phyloP scores from a whole-genome alignment of 2,888 invertebrate genomes.

The Parelbella ahira region DNA sequence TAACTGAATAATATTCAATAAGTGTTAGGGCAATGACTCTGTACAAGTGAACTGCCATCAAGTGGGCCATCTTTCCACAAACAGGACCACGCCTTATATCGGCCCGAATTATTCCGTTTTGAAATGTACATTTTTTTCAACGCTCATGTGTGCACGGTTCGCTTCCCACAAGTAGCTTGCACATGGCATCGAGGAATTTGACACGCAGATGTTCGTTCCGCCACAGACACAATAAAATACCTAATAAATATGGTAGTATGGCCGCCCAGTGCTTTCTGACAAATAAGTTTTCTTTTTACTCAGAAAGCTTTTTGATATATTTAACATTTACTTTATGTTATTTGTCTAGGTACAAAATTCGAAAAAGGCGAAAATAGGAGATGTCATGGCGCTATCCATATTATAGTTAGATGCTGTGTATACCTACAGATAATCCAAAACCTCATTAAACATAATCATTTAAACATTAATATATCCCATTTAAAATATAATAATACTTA shows the following conservation, averaged over 20 bases:
- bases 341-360: no score
- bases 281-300: no score
- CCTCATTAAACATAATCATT: no score
- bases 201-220: constrained; percentile 77
- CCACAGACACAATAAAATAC: constrained; percentile 65
- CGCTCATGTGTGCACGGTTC: constrained; percentile 61
- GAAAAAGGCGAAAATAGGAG: no score
- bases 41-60: not conserved
- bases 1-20: not conserved
- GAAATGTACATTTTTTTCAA: constrained; percentile 49
- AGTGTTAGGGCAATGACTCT: not conserved
- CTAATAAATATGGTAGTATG: constrained; percentile 46
- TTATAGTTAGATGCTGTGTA: no score
- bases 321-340: no score
- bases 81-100: constrained; percentile 20
- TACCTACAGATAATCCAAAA: no score
- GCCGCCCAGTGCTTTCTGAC: constrained; percentile 15
- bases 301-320: no score
- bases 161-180: constrained; percentile 71
- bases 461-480: no score
- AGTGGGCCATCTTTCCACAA: constrained; percentile 10
- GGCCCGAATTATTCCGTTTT: constrained; percentile 39
- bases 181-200: constrained; percentile 77
- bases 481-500: no score
- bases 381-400: no score